Percentiles rank a stretch among this genome's conserved stretches.
These are phyloP conservation scores for Petroica traversi DNA, from an alignment of 2,113 vertebrate species.

Conservation along the genomic window DNA sequence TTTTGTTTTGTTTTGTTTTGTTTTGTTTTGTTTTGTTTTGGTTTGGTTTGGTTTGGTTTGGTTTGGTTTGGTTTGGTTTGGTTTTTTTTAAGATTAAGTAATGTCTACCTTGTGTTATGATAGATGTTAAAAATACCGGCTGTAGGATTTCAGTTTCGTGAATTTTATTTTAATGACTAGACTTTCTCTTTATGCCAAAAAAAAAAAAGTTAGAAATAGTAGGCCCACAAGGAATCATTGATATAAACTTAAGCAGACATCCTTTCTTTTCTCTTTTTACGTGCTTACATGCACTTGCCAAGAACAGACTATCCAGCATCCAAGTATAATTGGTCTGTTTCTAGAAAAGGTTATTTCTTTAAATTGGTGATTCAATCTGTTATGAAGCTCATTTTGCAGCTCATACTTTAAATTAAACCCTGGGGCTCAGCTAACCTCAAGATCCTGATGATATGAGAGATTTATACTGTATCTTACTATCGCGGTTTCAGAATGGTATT, in stretches of 20 bases:
- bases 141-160: neutral
- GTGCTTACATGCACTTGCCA: neutral
- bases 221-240: neutral
- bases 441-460: slow-evolving; percentile 1
- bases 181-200: neutral
- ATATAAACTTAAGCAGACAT: neutral
- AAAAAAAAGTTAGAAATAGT: neutral
- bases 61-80: neutral
- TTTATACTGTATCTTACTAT: neutral
- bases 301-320: neutral
- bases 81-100: neutral
- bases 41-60: too few species aligned
- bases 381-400: slow-evolving; percentile 14
- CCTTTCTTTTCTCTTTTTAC: neutral
- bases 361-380: slow-evolving; percentile 36
- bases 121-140: neutral
- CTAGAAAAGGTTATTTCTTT: slow-evolving; percentile 55
- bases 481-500: neutral
- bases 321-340: slow-evolving; percentile 12
- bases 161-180: neutral
- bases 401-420: slow-evolving; percentile 52
- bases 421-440: slow-evolving; percentile 36
- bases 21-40: neutral
- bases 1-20: neutral
- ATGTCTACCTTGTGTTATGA: neutral